Evolutionary conservation across 2,888 invertebrate species (phyloP).

Genomic region (Nomada hirtipes): DNA sequence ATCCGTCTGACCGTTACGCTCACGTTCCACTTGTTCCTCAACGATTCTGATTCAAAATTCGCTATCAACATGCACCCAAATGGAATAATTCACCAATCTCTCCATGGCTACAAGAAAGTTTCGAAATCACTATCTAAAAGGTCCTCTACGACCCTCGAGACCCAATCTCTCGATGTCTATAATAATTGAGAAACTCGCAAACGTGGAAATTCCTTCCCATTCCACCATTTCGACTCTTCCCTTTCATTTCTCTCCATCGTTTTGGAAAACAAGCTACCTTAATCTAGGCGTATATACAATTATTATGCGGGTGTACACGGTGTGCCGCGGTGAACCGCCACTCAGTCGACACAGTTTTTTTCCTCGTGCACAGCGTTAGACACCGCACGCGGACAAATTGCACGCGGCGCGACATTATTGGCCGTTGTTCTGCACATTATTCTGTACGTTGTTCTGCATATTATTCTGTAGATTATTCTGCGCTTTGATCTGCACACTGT

Average conservation of each 20-base stretch:
- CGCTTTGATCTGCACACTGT: slow-evolving; percentile 69
- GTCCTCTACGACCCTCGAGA: not conserved
- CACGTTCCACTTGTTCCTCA: not conserved
- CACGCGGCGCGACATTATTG: slow-evolving; percentile 73
- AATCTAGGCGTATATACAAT: slow-evolving; percentile 71
- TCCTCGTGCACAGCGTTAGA: slow-evolving; percentile 52
- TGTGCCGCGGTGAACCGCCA: slow-evolving; percentile 14
- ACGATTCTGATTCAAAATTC: slow-evolving; percentile 14
- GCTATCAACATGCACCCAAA: slow-evolving; percentile 17
- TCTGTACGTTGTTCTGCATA: slow-evolving; percentile 60
- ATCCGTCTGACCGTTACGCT: not conserved
- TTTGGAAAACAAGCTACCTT: slow-evolving; percentile 64
- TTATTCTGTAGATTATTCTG: slow-evolving; percentile 59
- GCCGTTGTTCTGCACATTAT: slow-evolving; percentile 64
- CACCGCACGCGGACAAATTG: slow-evolving; percentile 27
- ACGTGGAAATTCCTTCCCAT: slow-evolving; percentile 13
- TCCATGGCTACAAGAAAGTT: not conserved
- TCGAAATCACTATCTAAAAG: not conserved
- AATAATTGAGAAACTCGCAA: not conserved
- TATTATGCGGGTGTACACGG: slow-evolving; percentile 55
- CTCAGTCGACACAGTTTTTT: slow-evolving; percentile 50
- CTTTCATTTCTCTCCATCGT: not conserved
- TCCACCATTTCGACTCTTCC: slow-evolving; percentile 15
- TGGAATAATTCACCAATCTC: not conserved
- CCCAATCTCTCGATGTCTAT: not conserved